phyloP scores from a whole-genome alignment of 64 coral and sea anemone genomes.

The Catalaphyllia jardinei region DNA sequence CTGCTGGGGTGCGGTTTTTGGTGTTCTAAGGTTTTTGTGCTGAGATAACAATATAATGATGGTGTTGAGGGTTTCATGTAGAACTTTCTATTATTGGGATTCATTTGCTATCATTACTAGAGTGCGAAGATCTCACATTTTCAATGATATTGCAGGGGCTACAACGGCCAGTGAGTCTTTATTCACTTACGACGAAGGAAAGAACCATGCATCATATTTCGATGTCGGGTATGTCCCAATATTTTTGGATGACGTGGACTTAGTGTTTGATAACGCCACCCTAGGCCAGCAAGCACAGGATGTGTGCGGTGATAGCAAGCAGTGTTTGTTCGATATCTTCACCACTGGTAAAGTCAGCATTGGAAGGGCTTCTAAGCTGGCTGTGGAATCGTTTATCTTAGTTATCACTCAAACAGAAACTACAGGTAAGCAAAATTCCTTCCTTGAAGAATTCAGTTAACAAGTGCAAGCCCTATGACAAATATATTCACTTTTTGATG shows the following conservation, averaged over 20 bases:
- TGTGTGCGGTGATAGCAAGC: conserved; percentile 55
- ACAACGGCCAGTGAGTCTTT: conserved; percentile 31
- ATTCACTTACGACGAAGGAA: conserved; percentile 61
- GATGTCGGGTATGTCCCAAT: conserved; percentile 36
- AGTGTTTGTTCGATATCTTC: conserved; percentile 65
- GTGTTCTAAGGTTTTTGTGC: too few relatives aligned
- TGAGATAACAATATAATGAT: too few relatives aligned
- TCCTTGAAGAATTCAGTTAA: too few relatives aligned
- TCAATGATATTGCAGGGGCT: conserved; percentile 30
- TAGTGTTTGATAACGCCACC: conserved; percentile 18
- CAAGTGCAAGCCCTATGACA: too few relatives aligned
- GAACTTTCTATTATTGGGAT: too few relatives aligned
- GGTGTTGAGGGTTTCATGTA: too few relatives aligned
- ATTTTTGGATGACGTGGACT: conserved; percentile 42
- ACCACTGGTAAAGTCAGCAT: conserved; percentile 59
- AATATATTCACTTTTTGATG: too few relatives aligned
- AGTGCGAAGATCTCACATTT: background rate
- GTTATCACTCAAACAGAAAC: conserved; percentile 1
- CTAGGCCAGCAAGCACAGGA: conserved; percentile 30
- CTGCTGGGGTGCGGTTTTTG: too few relatives aligned
- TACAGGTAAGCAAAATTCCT: too few relatives aligned
- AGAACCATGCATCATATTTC: conserved; percentile 18
- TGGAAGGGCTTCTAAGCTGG: conserved; percentile 51
- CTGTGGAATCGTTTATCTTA: conserved; percentile 20
- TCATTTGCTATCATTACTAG: background rate